These are phyloP conservation scores for Hyles vespertilio DNA, from an alignment of 1,140 invertebrate genomes.

Conservation along the genomic window DNA sequence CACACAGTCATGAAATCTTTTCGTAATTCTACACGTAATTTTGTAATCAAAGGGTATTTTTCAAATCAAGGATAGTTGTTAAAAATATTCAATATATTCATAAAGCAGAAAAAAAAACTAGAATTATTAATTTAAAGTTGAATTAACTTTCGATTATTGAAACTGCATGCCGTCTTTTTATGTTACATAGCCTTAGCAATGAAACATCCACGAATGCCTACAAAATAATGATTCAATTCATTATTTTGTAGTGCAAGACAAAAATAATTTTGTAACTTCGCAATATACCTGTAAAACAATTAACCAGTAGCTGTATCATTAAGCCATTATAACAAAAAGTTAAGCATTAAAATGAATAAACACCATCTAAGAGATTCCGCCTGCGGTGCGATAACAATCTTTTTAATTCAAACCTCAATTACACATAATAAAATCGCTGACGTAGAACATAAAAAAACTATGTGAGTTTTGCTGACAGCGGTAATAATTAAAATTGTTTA, in stretches of 20 bases:
- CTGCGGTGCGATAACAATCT: constrained; percentile 35
- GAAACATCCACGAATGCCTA: too few species aligned
- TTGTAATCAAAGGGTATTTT: too few species aligned
- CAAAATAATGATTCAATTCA: too few species aligned
- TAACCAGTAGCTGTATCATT: constrained; percentile 36
- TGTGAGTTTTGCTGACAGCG: constrained; percentile 10
- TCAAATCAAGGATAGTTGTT: too few species aligned
- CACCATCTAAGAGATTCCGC: constrained; percentile 43
- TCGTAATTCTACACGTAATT: too few species aligned
- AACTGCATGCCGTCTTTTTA: too few species aligned
- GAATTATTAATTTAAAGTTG: too few species aligned
- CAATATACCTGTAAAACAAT: constrained; percentile 40
- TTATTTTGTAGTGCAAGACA: constrained; percentile 8
- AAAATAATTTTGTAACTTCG: constrained; percentile 34
- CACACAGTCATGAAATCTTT: too few species aligned
- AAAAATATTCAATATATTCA: too few species aligned
- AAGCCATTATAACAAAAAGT: constrained; percentile 50
- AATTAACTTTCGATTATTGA: too few species aligned
- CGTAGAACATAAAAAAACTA: constrained; percentile 6
- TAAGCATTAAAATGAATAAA: constrained; percentile 47
- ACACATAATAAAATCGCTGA: constrained; percentile 31
- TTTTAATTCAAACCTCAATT: constrained; percentile 44
- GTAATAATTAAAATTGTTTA: constrained; percentile 10
- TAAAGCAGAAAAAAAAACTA: too few species aligned
- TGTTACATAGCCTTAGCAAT: too few species aligned